Evolutionary conservation across 2,888 invertebrate species (phyloP).

Genomic region (Hipparchia semele): DNA sequence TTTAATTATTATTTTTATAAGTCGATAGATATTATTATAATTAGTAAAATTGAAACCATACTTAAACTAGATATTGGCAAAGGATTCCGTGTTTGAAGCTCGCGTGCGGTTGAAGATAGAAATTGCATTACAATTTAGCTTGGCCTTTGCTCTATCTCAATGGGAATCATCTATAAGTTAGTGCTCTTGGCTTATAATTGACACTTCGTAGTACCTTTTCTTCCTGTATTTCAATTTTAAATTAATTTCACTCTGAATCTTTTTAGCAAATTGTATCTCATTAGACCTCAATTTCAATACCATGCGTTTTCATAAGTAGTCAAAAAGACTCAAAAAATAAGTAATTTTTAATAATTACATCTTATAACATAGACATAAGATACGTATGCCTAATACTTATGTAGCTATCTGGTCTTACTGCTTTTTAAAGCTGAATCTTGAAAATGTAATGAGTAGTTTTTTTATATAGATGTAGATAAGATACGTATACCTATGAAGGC

Average conservation of each 20-base stretch:
- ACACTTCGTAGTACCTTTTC: conserved; percentile 46
- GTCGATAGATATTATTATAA: neutral
- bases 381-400: too few species aligned
- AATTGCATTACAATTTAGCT: conserved; percentile 38
- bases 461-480: too few species aligned
- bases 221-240: conserved; percentile 8
- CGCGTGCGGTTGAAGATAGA: conserved; percentile 56
- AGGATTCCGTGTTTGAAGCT: conserved; percentile 43
- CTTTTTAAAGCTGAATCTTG: too few species aligned
- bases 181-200: conserved; percentile 65
- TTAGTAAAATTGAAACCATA: neutral
- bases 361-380: too few species aligned
- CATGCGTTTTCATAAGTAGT: too few species aligned
- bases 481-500: too few species aligned
- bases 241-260: conserved; percentile 4
- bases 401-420: too few species aligned
- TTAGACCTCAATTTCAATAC: neutral
- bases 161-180: conserved; percentile 59
- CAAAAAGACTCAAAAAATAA: too few species aligned
- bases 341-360: too few species aligned
- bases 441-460: too few species aligned
- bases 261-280: neutral
- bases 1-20: too few species aligned
- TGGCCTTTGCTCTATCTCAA: conserved; percentile 53
- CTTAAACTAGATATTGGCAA: conserved; percentile 15